Conservation (phyloP, 2,113 vertebrate species). For the Odontesthes bonariensis region DNA sequence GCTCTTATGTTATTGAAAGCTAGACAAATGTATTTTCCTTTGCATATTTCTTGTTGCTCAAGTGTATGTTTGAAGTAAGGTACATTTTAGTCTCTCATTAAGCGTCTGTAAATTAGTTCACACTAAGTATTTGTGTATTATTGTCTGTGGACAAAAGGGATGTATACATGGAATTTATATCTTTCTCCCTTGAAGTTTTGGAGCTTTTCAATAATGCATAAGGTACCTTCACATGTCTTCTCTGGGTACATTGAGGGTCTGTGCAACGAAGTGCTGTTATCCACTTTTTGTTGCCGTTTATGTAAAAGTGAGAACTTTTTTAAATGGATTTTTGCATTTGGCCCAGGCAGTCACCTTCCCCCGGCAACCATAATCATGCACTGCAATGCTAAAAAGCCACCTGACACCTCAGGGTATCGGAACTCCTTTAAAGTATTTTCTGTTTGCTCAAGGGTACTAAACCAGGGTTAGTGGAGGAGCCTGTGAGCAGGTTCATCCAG, state of each 20-base stretch:
- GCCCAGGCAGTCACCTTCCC: not conserved
- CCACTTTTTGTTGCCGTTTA: not conserved
- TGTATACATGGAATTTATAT: not conserved
- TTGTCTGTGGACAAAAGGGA: not conserved
- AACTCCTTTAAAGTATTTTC: not conserved
- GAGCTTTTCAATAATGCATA: slow-evolving; percentile 56
- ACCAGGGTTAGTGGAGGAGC: not conserved
- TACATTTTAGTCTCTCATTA: not conserved
- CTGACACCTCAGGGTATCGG: not conserved
- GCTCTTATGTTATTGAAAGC: not conserved
- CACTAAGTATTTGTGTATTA: not conserved
- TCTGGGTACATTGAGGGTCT: not conserved
- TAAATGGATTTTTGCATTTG: slow-evolving; percentile 6
- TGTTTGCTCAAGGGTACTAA: slow-evolving; percentile 33
- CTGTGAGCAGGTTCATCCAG: slow-evolving; percentile 21
- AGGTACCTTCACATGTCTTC: not conserved
- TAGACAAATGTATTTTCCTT: not conserved
- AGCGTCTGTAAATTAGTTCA: not conserved
- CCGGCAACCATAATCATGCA: not conserved
- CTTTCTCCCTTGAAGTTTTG: not conserved
- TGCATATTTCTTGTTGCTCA: not conserved
- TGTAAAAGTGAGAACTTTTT: slow-evolving; percentile 21
- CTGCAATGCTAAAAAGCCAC: not conserved
- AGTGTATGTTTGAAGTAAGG: not conserved
- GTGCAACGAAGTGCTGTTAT: not conserved